Evolutionary conservation across 2,888 invertebrate species (phyloP), one percentile per base, ranked within the genome.

Genomic region (Drosophila ustulata): DNA sequence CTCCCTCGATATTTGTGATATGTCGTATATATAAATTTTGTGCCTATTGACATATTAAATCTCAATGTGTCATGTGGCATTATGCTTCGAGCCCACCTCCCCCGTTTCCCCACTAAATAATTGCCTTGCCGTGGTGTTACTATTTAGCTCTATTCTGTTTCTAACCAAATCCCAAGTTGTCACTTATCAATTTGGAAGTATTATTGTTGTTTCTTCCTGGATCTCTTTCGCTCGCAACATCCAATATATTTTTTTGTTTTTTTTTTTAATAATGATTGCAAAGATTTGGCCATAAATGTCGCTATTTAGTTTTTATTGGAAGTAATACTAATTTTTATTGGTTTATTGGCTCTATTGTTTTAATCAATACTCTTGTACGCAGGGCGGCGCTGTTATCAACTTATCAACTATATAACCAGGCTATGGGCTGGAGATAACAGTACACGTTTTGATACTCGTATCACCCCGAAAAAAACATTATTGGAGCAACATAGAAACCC

Each of bases 41-140:
- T 90, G 80, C 68, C 75, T 90, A 90, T 90, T 91, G 90, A 91
- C 90, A 90, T 78, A 87, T 91, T 90, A 90, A 91, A 89, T 90
- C 89, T 82, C 80, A 89, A 90, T 88, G 86, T 90, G 91, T 90
- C 91, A 90, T 82, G 89, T 82, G 83, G 88, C 72, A 89, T 90
- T 90, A 84, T 71, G 75, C 83, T 88, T 85, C 80, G 88, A 82
- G 75, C 81, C 75, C 78, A 70, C 32, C 37, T 37, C 34, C 34
- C 45, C 75, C 78, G 68, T 28, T 26, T 37, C 26, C 34, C 45
- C 46, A 11, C 13, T 30, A 32, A 8, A 55, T 56, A 56, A 51
- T 63, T 63, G 39, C 41, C 39, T 30, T 63, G 23, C 51, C 32
- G 1, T 18, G 18, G 18, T 18, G 18, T 18, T 18, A 18, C 18